Base-by-base conservation (phyloP, 2,888 invertebrate genomes). In the Agonopterix alstromeriana region DNA sequence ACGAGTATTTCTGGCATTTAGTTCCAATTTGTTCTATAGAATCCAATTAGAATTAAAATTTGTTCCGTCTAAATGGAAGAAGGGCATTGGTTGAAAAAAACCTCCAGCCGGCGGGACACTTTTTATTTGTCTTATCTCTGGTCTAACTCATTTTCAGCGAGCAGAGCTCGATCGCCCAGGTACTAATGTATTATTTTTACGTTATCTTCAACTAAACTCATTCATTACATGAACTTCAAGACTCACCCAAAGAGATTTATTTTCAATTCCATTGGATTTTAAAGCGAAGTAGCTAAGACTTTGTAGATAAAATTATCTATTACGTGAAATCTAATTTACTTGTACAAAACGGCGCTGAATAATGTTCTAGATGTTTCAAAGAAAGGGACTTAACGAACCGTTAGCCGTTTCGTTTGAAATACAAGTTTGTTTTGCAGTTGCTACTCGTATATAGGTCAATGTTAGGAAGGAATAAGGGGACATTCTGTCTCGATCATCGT, bases 331-430 rank as follows among this genome's bases (percentile, higher is more conserved):
- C 50, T 54, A 54, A 51, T 11, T 50, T 42, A 10, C 45, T 45
- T 42, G 52, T 50, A 17, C 60, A 52, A 58, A 60, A 53, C 38
- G 48, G 57, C 48, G 58, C 36, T 27, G 35, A 55, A 46, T 56
- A 46, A 43, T 49, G 50, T 51, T 38, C 38, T 38, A 58, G 53
- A 57, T 55, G 55, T 56, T 54, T 49, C 51, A 53, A 61, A 60
- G 58, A 62, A 62, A 63, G 54, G 61, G 64, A 62, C 65, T 63
- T 67, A 73, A 70, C 67, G 72, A 72, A 70, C 65, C 70, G 54
- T 53, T 52, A 57, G 59, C 54, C 56, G 57, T 54, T 61, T 46
- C 58, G 56, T 62, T 63, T 56, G 63, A 51, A 56, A 57, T 50
- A 53, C 49, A 52, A 55, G 57, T 56, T 55, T 53, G 50, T 52